These are phyloP conservation scores for Leptonema lineaticorne DNA, from an alignment of 1,140 invertebrate genomes.

Conservation along the genomic window DNA sequence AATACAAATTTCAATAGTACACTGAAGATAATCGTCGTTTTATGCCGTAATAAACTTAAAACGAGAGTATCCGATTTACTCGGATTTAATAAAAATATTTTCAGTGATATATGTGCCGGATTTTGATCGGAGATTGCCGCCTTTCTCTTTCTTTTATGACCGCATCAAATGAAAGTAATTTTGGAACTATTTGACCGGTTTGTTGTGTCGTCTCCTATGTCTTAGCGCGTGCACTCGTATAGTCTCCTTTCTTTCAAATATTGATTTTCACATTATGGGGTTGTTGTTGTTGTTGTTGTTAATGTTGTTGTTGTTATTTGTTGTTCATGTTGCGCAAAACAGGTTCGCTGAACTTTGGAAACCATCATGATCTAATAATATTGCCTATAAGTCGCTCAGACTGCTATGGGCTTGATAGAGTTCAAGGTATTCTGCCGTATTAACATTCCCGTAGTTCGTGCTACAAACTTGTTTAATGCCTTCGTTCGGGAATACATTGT, in stretches of 20 bases:
- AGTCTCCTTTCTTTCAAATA: not conserved
- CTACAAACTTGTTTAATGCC: not conserved
- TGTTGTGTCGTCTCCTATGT: not conserved
- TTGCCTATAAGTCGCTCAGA: conserved; percentile 14
- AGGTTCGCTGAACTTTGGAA: conserved; percentile 12
- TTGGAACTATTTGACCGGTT: conserved; percentile 6
- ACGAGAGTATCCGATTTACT: too few species aligned
- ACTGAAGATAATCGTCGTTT: too few species aligned
- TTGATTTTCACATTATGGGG: not conserved
- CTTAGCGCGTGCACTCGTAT: not conserved
- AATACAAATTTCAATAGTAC: too few species aligned
- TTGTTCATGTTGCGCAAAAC: not conserved
- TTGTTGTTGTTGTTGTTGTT: not conserved
- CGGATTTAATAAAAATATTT: too few species aligned
- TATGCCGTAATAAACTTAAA: too few species aligned
- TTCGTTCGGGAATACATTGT: conserved; percentile 2
- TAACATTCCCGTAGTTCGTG: conserved; percentile 17
- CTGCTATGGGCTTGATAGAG: conserved; percentile 12
- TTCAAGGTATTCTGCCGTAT: conserved; percentile 16
- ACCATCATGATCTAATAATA: conserved; percentile 18
- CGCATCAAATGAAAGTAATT: conserved; percentile 16
- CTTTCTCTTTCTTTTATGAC: conserved; percentile 16
- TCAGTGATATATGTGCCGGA: too few species aligned
- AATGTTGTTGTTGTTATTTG: not conserved
- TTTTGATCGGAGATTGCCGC: not conserved